phyloP scores from a whole-genome alignment of 1,140 invertebrate genomes.

The Vanessa tameamea region DNA sequence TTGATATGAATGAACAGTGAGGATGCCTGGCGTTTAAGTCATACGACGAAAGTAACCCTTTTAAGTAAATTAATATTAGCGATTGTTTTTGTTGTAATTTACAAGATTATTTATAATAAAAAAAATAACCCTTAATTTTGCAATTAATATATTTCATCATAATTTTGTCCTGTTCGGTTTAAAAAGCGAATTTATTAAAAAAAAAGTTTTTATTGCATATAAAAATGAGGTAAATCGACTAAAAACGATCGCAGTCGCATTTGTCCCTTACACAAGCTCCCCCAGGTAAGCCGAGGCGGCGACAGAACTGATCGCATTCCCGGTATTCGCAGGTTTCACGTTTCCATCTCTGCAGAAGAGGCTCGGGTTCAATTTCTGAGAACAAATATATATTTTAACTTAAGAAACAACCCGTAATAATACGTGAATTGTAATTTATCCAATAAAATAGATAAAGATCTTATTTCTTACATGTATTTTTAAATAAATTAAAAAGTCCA shows the following conservation, averaged over 20 bases:
- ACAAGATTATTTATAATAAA: no score
- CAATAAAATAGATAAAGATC: no score
- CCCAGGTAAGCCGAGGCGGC: slow-evolving; percentile 28
- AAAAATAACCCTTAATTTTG: not conserved
- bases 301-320: slow-evolving; percentile 31
- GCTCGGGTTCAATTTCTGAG: not conserved
- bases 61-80: no score
- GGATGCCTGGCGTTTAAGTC: no score
- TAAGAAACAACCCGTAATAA: not conserved
- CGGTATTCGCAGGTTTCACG: slow-evolving; percentile 29
- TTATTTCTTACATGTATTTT: no score
- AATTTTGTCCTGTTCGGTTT: not conserved
- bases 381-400: not conserved
- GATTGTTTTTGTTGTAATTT: no score
- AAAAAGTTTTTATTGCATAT: no score
- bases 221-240: not conserved
- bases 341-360: not conserved
- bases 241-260: slow-evolving; percentile 39
- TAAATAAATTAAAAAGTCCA: no score
- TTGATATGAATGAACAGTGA: no score
- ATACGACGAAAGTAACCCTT: no score
- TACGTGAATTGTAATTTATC: no score
- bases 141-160: not conserved
- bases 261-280: slow-evolving; percentile 33
- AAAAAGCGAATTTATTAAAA: not conserved